Conservation (phyloP, 2,113 vertebrate genomes). For the Bambusicola thoracicus region DNA sequence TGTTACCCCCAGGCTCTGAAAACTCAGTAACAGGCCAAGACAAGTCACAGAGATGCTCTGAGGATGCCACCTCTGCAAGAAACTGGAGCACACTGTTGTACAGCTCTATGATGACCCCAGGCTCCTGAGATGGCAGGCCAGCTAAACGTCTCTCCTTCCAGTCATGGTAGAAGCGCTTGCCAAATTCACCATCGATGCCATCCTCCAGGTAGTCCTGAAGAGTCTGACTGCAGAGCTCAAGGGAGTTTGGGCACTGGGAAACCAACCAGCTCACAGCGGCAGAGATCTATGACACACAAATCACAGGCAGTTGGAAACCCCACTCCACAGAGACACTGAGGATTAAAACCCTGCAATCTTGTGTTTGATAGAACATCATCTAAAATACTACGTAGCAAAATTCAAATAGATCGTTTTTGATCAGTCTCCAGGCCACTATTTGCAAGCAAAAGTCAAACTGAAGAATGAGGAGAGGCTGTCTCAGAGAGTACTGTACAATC, state of each 20-base stretch:
- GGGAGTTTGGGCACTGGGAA: constrained; percentile 74
- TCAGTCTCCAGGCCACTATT: background rate
- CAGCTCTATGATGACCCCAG: constrained; percentile 81
- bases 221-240: constrained; percentile 84
- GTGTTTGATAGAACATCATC: rapidly evolving
- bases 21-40: constrained; percentile 93
- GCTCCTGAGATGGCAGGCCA: constrained; percentile 81
- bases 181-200: constrained; percentile 84
- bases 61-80: constrained; percentile 82
- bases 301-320: background rate
- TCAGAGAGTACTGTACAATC: background rate
- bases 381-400: background rate
- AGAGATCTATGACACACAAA: constrained; percentile 74
- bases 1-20: constrained; percentile 75
- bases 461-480: background rate
- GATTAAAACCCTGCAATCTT: background rate
- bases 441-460: background rate
- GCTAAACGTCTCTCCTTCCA: constrained; percentile 77
- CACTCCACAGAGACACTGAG: background rate
- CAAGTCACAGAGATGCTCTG: constrained; percentile 79
- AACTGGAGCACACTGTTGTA: constrained; percentile 88
- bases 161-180: constrained; percentile 81
- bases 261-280: constrained; percentile 86
- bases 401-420: background rate
- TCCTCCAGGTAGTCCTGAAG: constrained; percentile 87